These are phyloP conservation scores for Leptinotarsa peninsularis DNA, from an alignment of 2,888 invertebrate species.

Conservation along the genomic window DNA sequence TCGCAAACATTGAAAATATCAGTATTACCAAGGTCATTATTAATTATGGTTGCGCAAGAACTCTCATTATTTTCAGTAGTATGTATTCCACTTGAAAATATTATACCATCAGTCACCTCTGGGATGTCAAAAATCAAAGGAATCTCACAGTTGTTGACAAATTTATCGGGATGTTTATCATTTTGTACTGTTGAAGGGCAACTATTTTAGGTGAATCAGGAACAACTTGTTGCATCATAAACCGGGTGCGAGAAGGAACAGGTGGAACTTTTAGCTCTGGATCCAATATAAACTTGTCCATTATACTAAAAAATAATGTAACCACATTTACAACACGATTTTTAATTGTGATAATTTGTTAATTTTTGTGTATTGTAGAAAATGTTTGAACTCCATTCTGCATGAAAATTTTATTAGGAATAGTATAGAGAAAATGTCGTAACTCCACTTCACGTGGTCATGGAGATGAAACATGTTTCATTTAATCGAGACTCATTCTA, in stretches of 20 bases:
- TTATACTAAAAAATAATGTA: constrained; percentile 2
- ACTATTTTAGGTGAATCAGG: neutral
- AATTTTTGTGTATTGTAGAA: constrained; percentile 5
- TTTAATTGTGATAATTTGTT: neutral
- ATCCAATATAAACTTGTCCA: constrained; percentile 20
- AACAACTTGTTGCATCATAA: constrained; percentile 9
- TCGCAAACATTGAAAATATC: constrained; percentile 13
- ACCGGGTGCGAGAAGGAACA: constrained; percentile 19
- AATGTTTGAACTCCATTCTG: constrained; percentile 11
- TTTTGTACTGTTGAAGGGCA: constrained; percentile 23
- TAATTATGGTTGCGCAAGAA: constrained; percentile 1
- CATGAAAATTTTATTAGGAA: neutral
- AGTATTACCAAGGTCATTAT: neutral
- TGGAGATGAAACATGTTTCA: constrained; percentile 6
- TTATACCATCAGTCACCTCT: constrained; percentile 22
- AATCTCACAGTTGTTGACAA: constrained; percentile 16
- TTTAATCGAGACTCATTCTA: too few species aligned
- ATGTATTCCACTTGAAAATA: constrained; percentile 11
- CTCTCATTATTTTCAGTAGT: neutral
- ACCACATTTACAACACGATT: neutral
- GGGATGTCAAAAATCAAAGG: constrained; percentile 18
- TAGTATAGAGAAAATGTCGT: neutral
- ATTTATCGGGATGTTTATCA: constrained; percentile 7
- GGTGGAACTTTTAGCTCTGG: constrained; percentile 17
- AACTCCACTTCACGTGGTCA: constrained; percentile 7